Percentiles rank a stretch among this genome's conserved stretches.
Conservation (phyloP, 2,797 vertebrate species). For the Martes flavigula region DNA sequence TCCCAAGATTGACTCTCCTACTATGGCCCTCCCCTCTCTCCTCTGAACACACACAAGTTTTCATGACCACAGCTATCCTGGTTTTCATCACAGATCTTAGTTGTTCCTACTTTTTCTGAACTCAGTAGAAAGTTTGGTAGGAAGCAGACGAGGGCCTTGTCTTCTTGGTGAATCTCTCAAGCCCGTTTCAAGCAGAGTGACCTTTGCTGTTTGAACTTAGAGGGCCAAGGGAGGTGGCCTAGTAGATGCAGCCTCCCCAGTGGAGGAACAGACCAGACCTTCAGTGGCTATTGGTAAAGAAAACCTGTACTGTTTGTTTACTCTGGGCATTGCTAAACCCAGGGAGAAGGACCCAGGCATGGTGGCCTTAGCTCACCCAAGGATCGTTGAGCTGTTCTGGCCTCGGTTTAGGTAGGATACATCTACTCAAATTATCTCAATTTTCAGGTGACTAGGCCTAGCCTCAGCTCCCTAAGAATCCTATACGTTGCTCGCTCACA, state of each 20-base stretch:
- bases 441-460: neutral
- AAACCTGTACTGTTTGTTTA: neutral
- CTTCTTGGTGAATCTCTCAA: neutral
- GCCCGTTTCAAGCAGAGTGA: neutral
- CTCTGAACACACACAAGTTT: neutral
- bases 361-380: neutral
- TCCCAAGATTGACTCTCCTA: neutral
- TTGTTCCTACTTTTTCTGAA: neutral
- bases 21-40: neutral
- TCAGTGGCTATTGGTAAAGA: neutral
- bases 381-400: neutral
- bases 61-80: neutral
- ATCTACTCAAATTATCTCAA: constrained; percentile 20
- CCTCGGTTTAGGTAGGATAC: neutral
- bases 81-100: neutral
- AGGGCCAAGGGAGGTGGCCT: neutral
- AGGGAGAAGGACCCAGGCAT: neutral
- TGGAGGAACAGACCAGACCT: neutral
- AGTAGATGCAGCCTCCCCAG: neutral
- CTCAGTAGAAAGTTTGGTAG: neutral
- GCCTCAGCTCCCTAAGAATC: neutral
- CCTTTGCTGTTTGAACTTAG: neutral
- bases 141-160: neutral
- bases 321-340: neutral
- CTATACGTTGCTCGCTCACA: neutral